Conservation (phyloP, 2,113 vertebrate genomes). For the Chitala chitala region DNA sequence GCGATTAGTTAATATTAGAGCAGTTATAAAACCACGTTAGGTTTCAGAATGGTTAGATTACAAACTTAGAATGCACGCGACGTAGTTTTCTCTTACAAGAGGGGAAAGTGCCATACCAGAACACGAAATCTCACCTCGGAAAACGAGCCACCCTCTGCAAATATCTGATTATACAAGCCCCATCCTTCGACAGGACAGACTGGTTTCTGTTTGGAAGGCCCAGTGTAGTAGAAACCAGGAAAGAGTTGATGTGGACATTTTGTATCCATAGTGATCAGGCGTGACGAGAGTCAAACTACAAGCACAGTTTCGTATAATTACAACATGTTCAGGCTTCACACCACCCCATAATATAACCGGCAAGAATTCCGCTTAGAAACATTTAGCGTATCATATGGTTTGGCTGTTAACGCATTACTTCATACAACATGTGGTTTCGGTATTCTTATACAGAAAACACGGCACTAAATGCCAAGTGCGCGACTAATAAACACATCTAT, state of each 20-base stretch:
- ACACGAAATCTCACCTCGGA: slow-evolving; percentile 40
- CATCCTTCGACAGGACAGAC: slow-evolving; percentile 34
- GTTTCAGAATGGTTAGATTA: too few species aligned
- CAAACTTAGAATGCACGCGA: not conserved
- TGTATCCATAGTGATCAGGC: slow-evolving; percentile 44
- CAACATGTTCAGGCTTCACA: slow-evolving; percentile 14
- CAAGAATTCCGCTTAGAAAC: too few species aligned
- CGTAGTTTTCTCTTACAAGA: not conserved
- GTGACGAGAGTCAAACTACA: not conserved
- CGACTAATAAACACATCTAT: too few species aligned
- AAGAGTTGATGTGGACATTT: slow-evolving; percentile 55
- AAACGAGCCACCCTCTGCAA: not conserved
- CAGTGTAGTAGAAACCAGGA: slow-evolving; percentile 46
- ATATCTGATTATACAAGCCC: slow-evolving; percentile 46
- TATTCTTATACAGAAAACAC: too few species aligned
- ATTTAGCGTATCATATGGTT: too few species aligned
- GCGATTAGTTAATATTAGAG: too few species aligned
- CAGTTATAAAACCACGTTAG: too few species aligned
- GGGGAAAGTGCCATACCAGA: not conserved
- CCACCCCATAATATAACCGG: not conserved
- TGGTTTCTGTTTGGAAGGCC: slow-evolving; percentile 35
- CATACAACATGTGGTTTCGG: too few species aligned
- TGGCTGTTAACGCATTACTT: too few species aligned
- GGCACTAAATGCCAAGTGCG: too few species aligned
- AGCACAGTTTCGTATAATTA: not conserved